Evolutionary conservation across 1,140 invertebrate species (phyloP).

Genomic region (Pseudomyrmex pallidus): DNA sequence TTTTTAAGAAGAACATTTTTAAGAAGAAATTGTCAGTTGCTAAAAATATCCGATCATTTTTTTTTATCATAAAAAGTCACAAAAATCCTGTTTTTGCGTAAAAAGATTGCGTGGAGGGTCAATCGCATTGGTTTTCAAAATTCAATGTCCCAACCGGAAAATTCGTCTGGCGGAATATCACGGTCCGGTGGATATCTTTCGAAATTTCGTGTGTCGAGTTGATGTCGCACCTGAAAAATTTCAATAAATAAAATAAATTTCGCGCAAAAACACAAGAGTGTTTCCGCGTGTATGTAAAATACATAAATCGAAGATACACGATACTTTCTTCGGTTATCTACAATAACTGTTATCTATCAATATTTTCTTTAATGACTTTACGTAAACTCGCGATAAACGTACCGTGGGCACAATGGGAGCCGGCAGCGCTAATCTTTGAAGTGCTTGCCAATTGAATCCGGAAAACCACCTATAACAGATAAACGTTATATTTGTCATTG

Average conservation of each 20-base stretch:
- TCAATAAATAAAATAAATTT: background rate
- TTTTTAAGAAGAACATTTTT: background rate
- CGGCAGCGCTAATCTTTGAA: constrained; percentile 89
- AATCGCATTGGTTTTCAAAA: constrained; percentile 81
- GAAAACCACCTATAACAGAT: constrained; percentile 92
- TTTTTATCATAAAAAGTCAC: too few species aligned
- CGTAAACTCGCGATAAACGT: constrained; percentile 63
- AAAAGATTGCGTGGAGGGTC: too few species aligned
- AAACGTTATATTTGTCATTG: constrained; percentile 8
- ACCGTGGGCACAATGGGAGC: constrained; percentile 93
- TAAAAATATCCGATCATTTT: background rate
- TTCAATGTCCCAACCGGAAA: constrained; percentile 87
- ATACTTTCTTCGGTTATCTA: too few species aligned
- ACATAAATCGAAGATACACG: background rate
- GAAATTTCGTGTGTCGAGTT: constrained; percentile 87
- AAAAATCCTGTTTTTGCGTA: too few species aligned
- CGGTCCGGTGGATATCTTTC: constrained; percentile 87
- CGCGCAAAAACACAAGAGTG: background rate
- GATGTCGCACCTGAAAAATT: constrained; percentile 81
- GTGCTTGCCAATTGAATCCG: constrained; percentile 96
- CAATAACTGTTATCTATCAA: too few species aligned
- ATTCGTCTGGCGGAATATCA: constrained; percentile 87
- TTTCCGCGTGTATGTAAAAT: background rate
- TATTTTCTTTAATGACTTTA: background rate
- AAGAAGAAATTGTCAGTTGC: background rate